Conservation (phyloP, 2,113 vertebrate genomes). For the Xiphophorus hellerii region DNA sequence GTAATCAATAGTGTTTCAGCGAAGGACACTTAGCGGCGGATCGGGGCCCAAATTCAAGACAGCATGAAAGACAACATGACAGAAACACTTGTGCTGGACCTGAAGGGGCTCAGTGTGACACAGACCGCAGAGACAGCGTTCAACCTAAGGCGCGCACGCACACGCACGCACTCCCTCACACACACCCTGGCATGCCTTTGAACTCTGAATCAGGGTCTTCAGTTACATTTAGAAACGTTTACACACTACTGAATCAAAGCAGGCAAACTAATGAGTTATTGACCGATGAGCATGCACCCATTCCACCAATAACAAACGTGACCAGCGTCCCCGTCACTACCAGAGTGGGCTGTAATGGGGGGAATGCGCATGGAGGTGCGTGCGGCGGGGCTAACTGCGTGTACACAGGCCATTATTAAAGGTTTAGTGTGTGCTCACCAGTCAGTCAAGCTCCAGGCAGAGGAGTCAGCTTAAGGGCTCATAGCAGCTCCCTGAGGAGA, state of each 20-base stretch:
- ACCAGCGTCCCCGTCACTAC: slow-evolving; percentile 38
- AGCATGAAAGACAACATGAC: slow-evolving; percentile 75
- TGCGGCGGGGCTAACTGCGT: slow-evolving; percentile 42
- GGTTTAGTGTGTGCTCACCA: slow-evolving; percentile 74
- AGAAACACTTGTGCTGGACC: slow-evolving; percentile 66
- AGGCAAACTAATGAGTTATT: slow-evolving; percentile 69
- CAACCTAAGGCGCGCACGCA: background rate
- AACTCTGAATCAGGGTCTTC: slow-evolving; percentile 24
- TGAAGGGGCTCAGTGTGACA: slow-evolving; percentile 64
- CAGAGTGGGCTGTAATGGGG: slow-evolving; percentile 19
- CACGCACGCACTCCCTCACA: background rate
- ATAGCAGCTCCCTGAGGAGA: slow-evolving; percentile 76
- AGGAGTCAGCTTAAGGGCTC: slow-evolving; percentile 77
- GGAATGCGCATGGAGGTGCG: slow-evolving; percentile 17
- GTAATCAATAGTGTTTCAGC: slow-evolving; percentile 72
- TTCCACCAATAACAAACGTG: slow-evolving; percentile 41
- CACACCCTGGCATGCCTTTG: slow-evolving; percentile 24
- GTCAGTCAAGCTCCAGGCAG: slow-evolving; percentile 75
- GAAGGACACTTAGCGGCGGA: slow-evolving; percentile 71
- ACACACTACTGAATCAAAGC: slow-evolving; percentile 64
- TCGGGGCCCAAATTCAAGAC: slow-evolving; percentile 61
- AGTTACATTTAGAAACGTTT: slow-evolving; percentile 61
- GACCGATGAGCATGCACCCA: slow-evolving; percentile 41
- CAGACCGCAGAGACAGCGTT: slow-evolving; percentile 15
- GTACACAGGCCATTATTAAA: slow-evolving; percentile 77